Conservation (phyloP, 2,797 vertebrate genomes). For the Euphonia xanthogaster region DNA sequence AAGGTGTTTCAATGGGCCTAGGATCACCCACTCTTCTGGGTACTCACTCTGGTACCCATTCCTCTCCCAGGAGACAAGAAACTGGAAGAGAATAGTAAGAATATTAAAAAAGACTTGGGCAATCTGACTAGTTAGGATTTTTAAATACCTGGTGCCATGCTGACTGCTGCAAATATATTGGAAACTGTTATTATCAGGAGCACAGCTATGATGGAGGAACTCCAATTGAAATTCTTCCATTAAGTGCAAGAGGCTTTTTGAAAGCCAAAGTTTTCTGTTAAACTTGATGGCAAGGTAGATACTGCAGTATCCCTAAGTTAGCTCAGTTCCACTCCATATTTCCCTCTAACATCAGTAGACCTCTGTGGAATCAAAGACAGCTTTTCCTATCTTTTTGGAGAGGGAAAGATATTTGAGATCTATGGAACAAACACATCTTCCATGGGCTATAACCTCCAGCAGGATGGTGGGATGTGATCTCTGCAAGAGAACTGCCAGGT, state of each 20-base stretch:
- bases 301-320: not conserved
- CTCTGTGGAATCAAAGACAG: not conserved
- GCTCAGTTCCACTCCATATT: not conserved
- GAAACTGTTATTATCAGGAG: not conserved
- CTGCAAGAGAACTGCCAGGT: not conserved
- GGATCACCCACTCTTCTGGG: not conserved
- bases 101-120: not conserved
- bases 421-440: not conserved
- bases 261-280: not conserved
- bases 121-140: not conserved
- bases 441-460: not conserved
- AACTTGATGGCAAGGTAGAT: not conserved
- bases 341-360: not conserved
- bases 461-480: not conserved
- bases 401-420: not conserved
- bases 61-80: not conserved
- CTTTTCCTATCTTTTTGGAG: not conserved
- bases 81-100: not conserved
- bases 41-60: not conserved
- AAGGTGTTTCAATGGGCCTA: not conserved
- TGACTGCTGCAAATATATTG: not conserved
- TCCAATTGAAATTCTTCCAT: not conserved
- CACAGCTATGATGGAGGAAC: not conserved
- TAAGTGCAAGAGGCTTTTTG: not conserved
- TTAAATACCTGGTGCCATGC: not conserved